A percentile compares a stretch with the other conserved stretches of the same genome.
phyloP scores from a whole-genome alignment of 1,140 invertebrate genomes.

The Panagrolaimus sp. region DNA sequence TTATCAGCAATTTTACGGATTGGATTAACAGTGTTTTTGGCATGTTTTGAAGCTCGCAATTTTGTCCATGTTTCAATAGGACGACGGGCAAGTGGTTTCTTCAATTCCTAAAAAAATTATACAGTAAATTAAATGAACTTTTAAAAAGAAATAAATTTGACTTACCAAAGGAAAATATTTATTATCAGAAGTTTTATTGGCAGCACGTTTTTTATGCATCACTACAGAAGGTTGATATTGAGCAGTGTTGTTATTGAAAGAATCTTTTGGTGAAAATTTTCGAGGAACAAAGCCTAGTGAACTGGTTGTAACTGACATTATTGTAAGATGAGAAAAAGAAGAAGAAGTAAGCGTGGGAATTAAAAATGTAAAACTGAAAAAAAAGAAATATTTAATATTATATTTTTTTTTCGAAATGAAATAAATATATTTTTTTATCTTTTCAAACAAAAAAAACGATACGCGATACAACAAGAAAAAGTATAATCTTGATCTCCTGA shows the following conservation, averaged over 20 bases:
- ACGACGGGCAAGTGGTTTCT: neutral
- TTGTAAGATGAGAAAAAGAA: conserved; percentile 5
- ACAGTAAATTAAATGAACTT: neutral
- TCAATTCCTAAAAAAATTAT: conserved; percentile 5
- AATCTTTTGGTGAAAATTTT: neutral
- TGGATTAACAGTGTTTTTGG: conserved; percentile 82
- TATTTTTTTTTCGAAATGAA: too few relatives aligned
- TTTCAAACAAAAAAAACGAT: too few relatives aligned
- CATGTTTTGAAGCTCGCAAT: conserved; percentile 68
- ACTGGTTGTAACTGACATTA: neutral
- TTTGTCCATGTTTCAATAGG: conserved; percentile 26
- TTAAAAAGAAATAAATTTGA: neutral
- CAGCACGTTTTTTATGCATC: too few relatives aligned
- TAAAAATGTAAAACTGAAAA: too few relatives aligned
- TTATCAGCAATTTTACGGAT: conserved; percentile 86
- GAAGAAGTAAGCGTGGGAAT: neutral
- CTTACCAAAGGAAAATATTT: neutral
- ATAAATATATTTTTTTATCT: neutral
- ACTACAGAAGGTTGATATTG: too few relatives aligned
- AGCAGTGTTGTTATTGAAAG: too few relatives aligned
- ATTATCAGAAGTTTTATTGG: neutral
- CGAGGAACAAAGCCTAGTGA: neutral
- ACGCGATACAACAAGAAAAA: neutral
- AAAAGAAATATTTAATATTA: too few relatives aligned
- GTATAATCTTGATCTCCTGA: conserved; percentile 1